Conservation (phyloP, 2,888 invertebrate genomes). For the Agrypnus murinus region DNA sequence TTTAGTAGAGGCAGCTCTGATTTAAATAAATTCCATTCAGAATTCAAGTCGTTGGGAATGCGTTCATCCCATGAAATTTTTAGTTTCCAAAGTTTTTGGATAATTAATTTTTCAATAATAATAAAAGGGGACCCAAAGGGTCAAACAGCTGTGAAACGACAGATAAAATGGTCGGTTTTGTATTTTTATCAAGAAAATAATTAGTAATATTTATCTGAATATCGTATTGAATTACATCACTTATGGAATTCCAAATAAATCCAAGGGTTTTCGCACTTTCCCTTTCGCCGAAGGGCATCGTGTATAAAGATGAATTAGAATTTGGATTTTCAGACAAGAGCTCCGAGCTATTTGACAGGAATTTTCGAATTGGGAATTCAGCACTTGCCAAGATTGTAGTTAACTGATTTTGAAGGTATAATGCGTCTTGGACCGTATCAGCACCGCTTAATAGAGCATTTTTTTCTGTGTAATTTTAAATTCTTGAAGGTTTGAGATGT, state of each 20-base stretch:
- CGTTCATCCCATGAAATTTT: slow-evolving; percentile 46
- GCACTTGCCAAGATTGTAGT: slow-evolving; percentile 3
- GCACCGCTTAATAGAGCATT: slow-evolving; percentile 27
- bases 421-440: slow-evolving; percentile 6
- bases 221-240: slow-evolving; percentile 35
- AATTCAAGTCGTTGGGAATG: slow-evolving; percentile 24
- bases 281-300: slow-evolving; percentile 32
- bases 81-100: slow-evolving; percentile 42
- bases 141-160: slow-evolving; percentile 36
- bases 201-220: slow-evolving; percentile 5
- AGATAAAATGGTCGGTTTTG: slow-evolving; percentile 33
- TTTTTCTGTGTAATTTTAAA: too few relatives aligned
- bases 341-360: slow-evolving; percentile 25
- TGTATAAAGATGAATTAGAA: neutral
- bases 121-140: slow-evolving; percentile 41
- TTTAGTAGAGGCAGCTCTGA: slow-evolving; percentile 16
- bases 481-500: too few relatives aligned
- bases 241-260: slow-evolving; percentile 40
- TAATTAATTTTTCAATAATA: slow-evolving; percentile 38
- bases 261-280: slow-evolving; percentile 28
- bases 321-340: neutral
- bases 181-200: too few relatives aligned
- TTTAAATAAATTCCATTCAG: slow-evolving; percentile 30
- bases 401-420: slow-evolving; percentile 15
- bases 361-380: slow-evolving; percentile 29